A percentile compares a stretch with the other conserved stretches of the same genome.
Conservation (phyloP, 64 coral and sea anemone species). For the Pocillopora verrucosa region DNA sequence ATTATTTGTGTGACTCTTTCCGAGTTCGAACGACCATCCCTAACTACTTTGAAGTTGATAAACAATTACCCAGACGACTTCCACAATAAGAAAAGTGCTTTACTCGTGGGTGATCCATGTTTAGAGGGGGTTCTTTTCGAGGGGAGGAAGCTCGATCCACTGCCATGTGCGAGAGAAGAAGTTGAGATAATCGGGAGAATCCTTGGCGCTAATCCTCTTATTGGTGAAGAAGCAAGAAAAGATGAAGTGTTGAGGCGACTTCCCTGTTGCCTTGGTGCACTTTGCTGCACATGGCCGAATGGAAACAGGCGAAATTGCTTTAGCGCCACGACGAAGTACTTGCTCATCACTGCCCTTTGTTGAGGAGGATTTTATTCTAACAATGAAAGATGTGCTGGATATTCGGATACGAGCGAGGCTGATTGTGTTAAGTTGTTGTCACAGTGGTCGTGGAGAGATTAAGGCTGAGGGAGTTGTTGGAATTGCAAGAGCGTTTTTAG, state of each 20-base stretch:
- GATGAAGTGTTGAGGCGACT: background rate
- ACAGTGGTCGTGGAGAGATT: constrained; percentile 40
- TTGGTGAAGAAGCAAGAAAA: background rate
- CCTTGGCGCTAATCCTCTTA: background rate
- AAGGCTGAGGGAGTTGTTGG: too few species aligned
- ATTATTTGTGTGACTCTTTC: constrained; percentile 6
- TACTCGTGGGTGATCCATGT: constrained; percentile 28
- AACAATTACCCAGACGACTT: background rate
- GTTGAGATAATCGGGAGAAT: too few species aligned
- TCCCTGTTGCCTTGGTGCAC: background rate
- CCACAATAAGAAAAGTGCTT: background rate
- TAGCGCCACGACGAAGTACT: background rate
- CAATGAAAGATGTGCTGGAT: constrained; percentile 12
- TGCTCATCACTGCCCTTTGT: too few species aligned
- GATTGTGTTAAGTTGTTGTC: constrained; percentile 35
- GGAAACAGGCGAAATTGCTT: constrained; percentile 8
- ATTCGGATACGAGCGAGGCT: constrained; percentile 8
- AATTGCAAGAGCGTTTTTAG: too few species aligned
- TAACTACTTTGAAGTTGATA: constrained; percentile 16
- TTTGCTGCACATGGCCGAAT: background rate
- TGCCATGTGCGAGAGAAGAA: background rate
- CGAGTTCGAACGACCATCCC: constrained; percentile 9
- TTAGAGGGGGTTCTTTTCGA: background rate
- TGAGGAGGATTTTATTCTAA: constrained; percentile 6
- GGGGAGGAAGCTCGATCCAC: background rate